Evolutionary conservation across 2,797 vertebrate genomes (phyloP).

Genomic region (Arrhamphus sclerolepis): DNA sequence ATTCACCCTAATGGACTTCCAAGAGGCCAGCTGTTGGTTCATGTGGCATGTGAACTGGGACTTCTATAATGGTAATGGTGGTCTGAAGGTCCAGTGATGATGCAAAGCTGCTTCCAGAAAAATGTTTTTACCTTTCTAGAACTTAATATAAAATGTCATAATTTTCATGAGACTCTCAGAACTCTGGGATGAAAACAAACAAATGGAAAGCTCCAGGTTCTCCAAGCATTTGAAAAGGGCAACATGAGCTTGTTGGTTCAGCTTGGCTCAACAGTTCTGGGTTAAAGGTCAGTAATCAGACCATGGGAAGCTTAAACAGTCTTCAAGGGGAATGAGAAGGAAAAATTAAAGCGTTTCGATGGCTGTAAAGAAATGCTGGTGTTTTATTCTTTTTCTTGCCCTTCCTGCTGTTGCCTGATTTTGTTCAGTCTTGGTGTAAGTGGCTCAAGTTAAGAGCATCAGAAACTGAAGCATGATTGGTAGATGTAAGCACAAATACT

Average conservation of each 20-base stretch:
- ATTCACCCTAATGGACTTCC: too few species aligned
- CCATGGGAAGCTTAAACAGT: conserved; percentile 29
- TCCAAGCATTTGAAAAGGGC: conserved; percentile 9
- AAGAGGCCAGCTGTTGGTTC: too few species aligned
- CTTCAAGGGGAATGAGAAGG: too few species aligned
- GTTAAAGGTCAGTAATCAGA: conserved; percentile 32
- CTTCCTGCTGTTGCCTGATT: conserved; percentile 10
- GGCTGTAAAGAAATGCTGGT: background rate
- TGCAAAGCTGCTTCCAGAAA: too few species aligned
- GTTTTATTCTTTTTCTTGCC: background rate
- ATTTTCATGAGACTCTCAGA: background rate
- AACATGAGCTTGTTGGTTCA: conserved; percentile 37
- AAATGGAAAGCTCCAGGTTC: background rate
- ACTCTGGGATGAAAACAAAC: background rate
- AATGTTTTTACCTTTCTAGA: too few species aligned
- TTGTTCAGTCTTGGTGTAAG: conserved; percentile 12
- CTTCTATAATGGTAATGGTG: too few species aligned
- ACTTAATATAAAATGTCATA: background rate
- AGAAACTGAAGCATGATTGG: conserved; percentile 8
- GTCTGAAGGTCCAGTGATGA: too few species aligned
- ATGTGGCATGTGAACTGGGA: too few species aligned
- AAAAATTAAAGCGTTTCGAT: too few species aligned
- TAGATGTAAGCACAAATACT: conserved; percentile 11
- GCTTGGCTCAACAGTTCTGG: conserved; percentile 24
- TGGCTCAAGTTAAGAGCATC: conserved; percentile 44